A percentile compares a stretch with the other conserved stretches of the same genome.
phyloP scores from a whole-genome alignment of 1,140 invertebrate genomes.

The Drosophila hydei region DNA sequence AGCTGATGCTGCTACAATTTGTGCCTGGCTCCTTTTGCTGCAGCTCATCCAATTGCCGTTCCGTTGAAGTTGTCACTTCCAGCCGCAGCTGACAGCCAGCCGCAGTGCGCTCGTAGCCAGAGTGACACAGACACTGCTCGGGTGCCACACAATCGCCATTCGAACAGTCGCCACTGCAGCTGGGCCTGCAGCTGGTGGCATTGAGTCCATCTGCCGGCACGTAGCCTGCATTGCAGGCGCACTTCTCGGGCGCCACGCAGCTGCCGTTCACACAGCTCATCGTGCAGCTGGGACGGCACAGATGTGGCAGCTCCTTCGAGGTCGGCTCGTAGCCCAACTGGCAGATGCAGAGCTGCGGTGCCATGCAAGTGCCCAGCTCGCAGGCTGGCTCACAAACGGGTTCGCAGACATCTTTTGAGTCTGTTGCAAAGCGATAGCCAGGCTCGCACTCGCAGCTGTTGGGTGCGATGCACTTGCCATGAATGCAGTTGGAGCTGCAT shows the following conservation, averaged over 20 bases:
- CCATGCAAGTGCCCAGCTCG: constrained; percentile 49
- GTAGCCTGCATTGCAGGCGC: constrained; percentile 87
- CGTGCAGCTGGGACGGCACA: constrained; percentile 69
- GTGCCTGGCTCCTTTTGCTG: background rate
- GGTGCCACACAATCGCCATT: constrained; percentile 86
- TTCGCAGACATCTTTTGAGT: constrained; percentile 67
- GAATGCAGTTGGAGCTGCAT: constrained; percentile 59
- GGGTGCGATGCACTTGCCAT: constrained; percentile 84
- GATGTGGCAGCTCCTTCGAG: constrained; percentile 22
- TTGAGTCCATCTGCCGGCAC: background rate
- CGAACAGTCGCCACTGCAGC: constrained; percentile 85
- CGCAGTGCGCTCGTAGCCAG: constrained; percentile 6
- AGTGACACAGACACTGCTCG: constrained; percentile 84
- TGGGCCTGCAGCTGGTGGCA: constrained; percentile 84
- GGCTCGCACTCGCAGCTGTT: constrained; percentile 86
- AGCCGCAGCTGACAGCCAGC: constrained; percentile 19
- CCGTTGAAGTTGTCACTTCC: background rate
- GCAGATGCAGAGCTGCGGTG: constrained; percentile 85
- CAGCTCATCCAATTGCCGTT: background rate
- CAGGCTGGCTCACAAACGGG: constrained; percentile 83
- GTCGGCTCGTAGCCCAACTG: constrained; percentile 85
- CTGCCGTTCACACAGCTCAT: constrained; percentile 65
- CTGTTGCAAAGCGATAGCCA: constrained; percentile 83
- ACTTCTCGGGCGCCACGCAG: constrained; percentile 84
- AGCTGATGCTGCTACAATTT: constrained; percentile 29